Evolutionary conservation across 1,140 invertebrate genomes (phyloP), one percentile per base, ranked within the genome.

Genomic region (Diploscapter pachys): DNA sequence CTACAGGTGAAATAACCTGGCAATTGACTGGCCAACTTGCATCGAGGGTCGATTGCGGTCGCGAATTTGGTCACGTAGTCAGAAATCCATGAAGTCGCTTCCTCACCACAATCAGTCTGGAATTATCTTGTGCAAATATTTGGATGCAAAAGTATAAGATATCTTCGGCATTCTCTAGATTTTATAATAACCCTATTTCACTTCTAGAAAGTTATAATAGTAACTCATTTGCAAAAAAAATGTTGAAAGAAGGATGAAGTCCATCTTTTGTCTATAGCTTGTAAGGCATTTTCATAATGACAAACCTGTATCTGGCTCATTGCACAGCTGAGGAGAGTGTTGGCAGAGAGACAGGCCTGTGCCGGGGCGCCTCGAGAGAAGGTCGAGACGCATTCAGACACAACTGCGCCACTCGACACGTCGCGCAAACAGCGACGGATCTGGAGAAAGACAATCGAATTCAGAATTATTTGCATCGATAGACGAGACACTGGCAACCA

Each of bases 361-460:
- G 80, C 69, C 11, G 82, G 82, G 5, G 82, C 82, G n/a, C 82
- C 80, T 55, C 80, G 73, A 51, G 82, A 84, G 70, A 84, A 84
- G 2, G 74, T 70, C 51, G 76, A 59, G n/a, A 84, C 83, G 70
- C 82, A 84, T 5, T 83, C 79, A 9, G 75, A 68, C 5, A 83
- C 79, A 52, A 78, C 79, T 5, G 71, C 75, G 11, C 72, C 31
- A 5, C 76, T 75, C 5, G 82, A 79, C 48, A 73, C 77, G 49
- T 78, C 71, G 51, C 82, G 62, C 13, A 84, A 72, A 71, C 82
- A 84, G 71, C 79, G 77, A 48, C 81, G 55, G 31, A 31, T 31
- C 31, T 31, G 31, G 31, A 31, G 31, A 31, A 31, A 31, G 31
- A 31, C 31, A 31, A 31, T 31, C 31, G 31, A 31, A 31, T 31